Conservation (phyloP, 23 tunicate species). For the Trididemnum clinides region DNA sequence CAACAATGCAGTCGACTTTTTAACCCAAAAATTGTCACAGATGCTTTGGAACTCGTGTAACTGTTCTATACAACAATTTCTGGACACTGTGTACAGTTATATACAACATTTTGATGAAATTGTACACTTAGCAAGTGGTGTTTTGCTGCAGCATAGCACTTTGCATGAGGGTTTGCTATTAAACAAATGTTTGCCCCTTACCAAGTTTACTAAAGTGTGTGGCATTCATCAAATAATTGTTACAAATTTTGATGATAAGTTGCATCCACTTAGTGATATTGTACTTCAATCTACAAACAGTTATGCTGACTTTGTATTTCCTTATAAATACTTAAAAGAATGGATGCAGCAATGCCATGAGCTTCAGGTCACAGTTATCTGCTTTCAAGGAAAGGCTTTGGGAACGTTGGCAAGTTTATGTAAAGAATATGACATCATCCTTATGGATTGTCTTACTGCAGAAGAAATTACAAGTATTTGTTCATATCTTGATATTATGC, state of each 20-base stretch:
- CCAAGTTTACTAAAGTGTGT: not conserved
- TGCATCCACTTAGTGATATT: not conserved
- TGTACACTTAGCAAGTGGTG: not conserved
- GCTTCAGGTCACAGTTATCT: not conserved
- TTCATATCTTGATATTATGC: not conserved
- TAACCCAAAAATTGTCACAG: not conserved
- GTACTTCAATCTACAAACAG: not conserved
- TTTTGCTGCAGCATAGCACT: not conserved
- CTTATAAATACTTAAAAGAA: not conserved
- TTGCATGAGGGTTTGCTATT: not conserved
- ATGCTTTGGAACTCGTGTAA: not conserved
- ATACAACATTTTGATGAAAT: not conserved
- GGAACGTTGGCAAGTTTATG: not conserved
- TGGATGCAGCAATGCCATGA: not conserved
- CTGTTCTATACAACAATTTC: not conserved
- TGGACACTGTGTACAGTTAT: not conserved
- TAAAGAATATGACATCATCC: not conserved
- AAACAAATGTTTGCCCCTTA: not conserved
- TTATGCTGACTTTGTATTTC: not conserved
- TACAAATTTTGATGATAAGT: not conserved
- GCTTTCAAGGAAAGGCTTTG: not conserved
- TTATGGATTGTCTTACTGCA: not conserved
- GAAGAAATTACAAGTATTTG: not conserved
- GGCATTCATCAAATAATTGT: not conserved
- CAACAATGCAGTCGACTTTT: not conserved